Evolutionary conservation across 2,888 invertebrate species (phyloP).

Genomic region (Tillus elongatus): DNA sequence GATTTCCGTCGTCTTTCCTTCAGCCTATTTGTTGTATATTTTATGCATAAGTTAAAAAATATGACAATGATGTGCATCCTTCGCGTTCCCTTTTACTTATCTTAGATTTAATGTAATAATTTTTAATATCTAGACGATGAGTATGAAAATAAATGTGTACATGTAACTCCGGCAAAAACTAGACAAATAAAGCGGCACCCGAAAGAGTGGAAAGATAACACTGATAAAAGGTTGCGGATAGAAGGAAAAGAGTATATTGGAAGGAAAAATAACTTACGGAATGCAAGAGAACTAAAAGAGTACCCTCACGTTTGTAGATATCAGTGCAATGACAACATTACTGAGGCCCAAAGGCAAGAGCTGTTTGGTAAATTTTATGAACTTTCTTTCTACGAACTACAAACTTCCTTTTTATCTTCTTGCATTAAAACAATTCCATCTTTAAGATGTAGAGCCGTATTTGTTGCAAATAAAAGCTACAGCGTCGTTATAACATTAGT

Average conservation of each 20-base stretch:
- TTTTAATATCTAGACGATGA: no score
- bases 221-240: slow-evolving; percentile 2
- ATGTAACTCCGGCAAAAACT: slow-evolving; percentile 10
- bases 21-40: no score
- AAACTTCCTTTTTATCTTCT: slow-evolving; percentile 10
- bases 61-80: no score
- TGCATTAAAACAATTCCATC: slow-evolving; percentile 8
- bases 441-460: slow-evolving; percentile 3
- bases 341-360: slow-evolving; percentile 6
- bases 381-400: slow-evolving; percentile 8
- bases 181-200: slow-evolving; percentile 7
- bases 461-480: slow-evolving; percentile 6
- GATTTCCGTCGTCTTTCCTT: no score
- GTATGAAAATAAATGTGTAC: slow-evolving; percentile 4
- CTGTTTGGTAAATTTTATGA: slow-evolving; percentile 8
- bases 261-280: slow-evolving; percentile 7
- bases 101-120: no score
- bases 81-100: no score
- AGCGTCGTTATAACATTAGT: slow-evolving; percentile 8
- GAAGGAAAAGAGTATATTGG: slow-evolving; percentile 6
- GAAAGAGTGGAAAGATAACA: slow-evolving; percentile 9
- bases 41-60: no score
- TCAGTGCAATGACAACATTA: no score
- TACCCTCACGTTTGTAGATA: no score
- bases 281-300: no score